These are phyloP conservation scores for Rugalucina vietnamica DNA, from an alignment of 2,888 invertebrate genomes.

Conservation along the genomic window DNA sequence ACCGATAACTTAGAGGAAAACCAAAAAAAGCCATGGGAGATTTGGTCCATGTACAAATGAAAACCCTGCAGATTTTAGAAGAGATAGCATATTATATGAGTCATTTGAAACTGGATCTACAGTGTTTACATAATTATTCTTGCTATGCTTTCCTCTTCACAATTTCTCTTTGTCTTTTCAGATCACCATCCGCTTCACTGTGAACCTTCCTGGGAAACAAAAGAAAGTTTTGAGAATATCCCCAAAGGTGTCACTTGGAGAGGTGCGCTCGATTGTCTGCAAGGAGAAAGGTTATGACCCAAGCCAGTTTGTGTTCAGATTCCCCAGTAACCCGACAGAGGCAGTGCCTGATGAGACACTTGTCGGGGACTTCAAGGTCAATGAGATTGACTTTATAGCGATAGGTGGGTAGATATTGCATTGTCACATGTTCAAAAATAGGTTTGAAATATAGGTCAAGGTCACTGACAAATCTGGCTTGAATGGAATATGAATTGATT, in stretches of 20 bases:
- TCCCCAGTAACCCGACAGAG: constrained; percentile 87
- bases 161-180: constrained; percentile 69
- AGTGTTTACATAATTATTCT: too few relatives aligned
- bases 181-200: constrained; percentile 85
- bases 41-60: too few relatives aligned
- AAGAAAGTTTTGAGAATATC: constrained; percentile 91
- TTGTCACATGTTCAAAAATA: too few relatives aligned
- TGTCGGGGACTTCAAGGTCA: constrained; percentile 67
- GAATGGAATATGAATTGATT: too few relatives aligned
- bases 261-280: constrained; percentile 90
- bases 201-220: constrained; percentile 92
- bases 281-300: constrained; percentile 90
- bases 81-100: too few relatives aligned
- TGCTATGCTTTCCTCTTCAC: background rate
- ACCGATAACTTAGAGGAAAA: too few relatives aligned
- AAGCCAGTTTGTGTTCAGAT: constrained; percentile 89
- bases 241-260: constrained; percentile 88
- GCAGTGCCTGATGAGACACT: constrained; percentile 65
- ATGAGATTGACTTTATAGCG: constrained; percentile 73
- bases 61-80: too few relatives aligned
- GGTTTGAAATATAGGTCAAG: too few relatives aligned
- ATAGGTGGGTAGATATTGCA: constrained; percentile 58
- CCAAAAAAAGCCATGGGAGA: too few relatives aligned
- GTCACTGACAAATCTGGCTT: too few relatives aligned
- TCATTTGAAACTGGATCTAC: too few relatives aligned